phyloP scores from a whole-genome alignment of 2,888 invertebrate species.

The Physocephala rufipes region DNA sequence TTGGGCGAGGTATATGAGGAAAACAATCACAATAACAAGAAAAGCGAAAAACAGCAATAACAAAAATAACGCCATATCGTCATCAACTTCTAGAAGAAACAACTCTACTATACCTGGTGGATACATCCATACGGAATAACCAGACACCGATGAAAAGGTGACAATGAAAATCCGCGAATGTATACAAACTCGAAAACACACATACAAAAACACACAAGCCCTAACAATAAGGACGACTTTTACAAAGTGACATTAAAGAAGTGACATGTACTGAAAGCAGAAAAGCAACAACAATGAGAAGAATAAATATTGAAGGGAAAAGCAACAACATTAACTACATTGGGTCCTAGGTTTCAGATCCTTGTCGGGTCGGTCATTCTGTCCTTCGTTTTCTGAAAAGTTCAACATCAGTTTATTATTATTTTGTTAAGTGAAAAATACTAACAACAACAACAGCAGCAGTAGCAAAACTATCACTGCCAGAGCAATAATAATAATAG shows the following conservation, averaged over 20 bases:
- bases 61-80: not conserved
- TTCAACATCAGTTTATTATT: constrained; percentile 26
- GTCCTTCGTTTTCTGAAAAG: not conserved
- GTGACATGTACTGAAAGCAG: too few species aligned
- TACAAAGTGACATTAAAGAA: constrained; percentile 2
- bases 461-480: not conserved
- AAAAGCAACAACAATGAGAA: not conserved
- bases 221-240: too few species aligned
- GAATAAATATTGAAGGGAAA: not conserved
- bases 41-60: constrained; percentile 7
- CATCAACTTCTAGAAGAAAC: not conserved
- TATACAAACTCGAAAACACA: too few species aligned
- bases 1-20: not conserved
- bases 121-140: not conserved
- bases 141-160: not conserved
- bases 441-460: not conserved
- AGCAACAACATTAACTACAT: not conserved
- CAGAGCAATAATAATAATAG: too few species aligned
- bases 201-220: not conserved
- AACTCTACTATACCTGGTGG: too few species aligned
- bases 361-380: not conserved
- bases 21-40: not conserved
- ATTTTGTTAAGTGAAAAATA: constrained; percentile 8
- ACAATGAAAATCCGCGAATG: constrained; percentile 13
- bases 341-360: not conserved